Evolutionary conservation across 2,797 vertebrate species (phyloP), one percentile per base, ranked within the genome.

Genomic region (Hipposideros larvatus): DNA sequence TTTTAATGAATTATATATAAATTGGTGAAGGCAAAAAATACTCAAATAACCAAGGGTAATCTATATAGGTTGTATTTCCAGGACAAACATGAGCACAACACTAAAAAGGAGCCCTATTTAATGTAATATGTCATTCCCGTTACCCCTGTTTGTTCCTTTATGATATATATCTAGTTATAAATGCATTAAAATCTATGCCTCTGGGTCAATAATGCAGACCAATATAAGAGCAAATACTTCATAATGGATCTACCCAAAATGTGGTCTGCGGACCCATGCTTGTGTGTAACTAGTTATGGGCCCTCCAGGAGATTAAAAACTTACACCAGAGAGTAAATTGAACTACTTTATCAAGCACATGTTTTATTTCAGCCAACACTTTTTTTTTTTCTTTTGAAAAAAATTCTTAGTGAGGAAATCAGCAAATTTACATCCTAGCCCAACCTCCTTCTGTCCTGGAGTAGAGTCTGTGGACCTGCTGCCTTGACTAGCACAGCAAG

Each of bases 1-100:
- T 73, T 93, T 91, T 90, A 87, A 90, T 37, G 85, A 91, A 79
- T 70, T 78, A 91, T 87, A 57, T 19, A 84, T 96, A 85, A 11
- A 4, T 68, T 21, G 61, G 55, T 68, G 16, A 93, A 90, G 53
- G 87, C 34, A 57, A 71, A 90, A 65, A 91, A 71, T 70, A 70
- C 14, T 95, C 14, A 92, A 92, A 88, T 86, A 78, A 96, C 88
- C 19, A 90, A 77, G 18, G 10, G 1, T 86, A 11, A 46, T 46
- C 34, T 78, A 19, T 34, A 34, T 1, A 51, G 7, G 28, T 1
- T 41, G 5, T 53, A 83, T 11, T 61, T 83, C 19, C 4, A 90
- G n/a, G 24, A 83, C 63, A 90, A 83, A 88, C 21, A 51, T 57
- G 11, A 43, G 74, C 71, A 70, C n/a, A 46, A 5, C 59, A 46